Base-by-base conservation (phyloP, 2,888 invertebrate genomes). In the Lagria hirta region DNA sequence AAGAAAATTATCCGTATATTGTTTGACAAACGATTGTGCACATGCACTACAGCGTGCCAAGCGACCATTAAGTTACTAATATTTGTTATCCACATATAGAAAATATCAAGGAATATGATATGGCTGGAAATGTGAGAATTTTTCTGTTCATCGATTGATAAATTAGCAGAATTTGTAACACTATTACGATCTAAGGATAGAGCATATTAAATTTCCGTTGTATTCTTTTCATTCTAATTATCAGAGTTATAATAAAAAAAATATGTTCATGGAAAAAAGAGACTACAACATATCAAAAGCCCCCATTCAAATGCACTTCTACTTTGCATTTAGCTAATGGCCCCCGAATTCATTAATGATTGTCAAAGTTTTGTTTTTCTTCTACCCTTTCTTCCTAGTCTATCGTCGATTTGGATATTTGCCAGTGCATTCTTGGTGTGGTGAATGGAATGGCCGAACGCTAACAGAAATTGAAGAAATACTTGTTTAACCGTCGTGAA, bases 261-360 rank as follows among this genome's bases (percentile, higher is more conserved):
- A n/a, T n/a, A n/a, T n/a, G n/a, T n/a, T n/a, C n/a, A n/a, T n/a
- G n/a, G n/a, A n/a, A n/a, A n/a, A n/a, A n/a, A n/a, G n/a, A n/a
- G n/a, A n/a, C n/a, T n/a, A n/a, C n/a, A n/a, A n/a, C n/a, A n/a
- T n/a, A n/a, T n/a, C n/a, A n/a, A n/a, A n/a, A n/a, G n/a, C 5
- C 4, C 24, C 30, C 35, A 51, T 53, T 54, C 52, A 50, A 52
- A 50, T 48, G 34, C 46, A 49, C n/a, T n/a, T n/a, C n/a, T n/a
- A n/a, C 44, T 41, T 42, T 52, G 43, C 37, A 37, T 26, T 16
- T 28, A 38, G 27, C 50, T 48, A 51, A 51, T 51, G 47, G 37
- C 34, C 45, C 27, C 51, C 42, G 34, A 52, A 54, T 54, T 56
- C 51, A 54, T 56, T 54, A 56, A 52, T 51, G 54, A 54, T 52